Percentiles rank a stretch among this genome's conserved stretches.
Evolutionary conservation across 2,113 vertebrate genomes (phyloP).

Genomic region (Anarrhichthys ocellatus): DNA sequence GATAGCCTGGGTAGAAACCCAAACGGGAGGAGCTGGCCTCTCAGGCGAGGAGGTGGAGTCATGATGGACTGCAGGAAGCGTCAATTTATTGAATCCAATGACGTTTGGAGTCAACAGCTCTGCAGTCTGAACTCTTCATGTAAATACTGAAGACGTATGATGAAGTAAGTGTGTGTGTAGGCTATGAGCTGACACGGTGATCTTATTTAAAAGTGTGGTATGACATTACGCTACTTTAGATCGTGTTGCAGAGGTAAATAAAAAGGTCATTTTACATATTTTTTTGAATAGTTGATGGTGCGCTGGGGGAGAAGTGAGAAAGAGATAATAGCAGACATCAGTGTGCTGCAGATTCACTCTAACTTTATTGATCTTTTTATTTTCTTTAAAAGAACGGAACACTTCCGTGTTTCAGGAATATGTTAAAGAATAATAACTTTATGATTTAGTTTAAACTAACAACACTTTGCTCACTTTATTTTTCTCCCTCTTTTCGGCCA

Average conservation of each 20-base stretch:
- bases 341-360: neutral
- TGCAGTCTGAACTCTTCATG: neutral
- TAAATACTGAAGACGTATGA: neutral
- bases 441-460: neutral
- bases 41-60: conserved; percentile 31
- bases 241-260: conserved; percentile 10
- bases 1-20: conserved; percentile 82
- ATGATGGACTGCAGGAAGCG: conserved; percentile 21
- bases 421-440: neutral
- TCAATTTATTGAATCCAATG: conserved; percentile 59
- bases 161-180: neutral
- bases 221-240: neutral
- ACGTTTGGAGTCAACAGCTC: conserved; percentile 26
- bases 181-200: neutral
- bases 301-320: too few species aligned
- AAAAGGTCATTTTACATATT: conserved; percentile 4
- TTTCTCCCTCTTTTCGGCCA: neutral
- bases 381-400: neutral
- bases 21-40: conserved; percentile 78
- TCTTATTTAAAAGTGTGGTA: conserved; percentile 12
- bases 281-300: conserved; percentile 36
- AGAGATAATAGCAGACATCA: too few species aligned
- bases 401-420: neutral
- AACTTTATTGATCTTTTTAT: neutral
- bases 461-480: neutral